Evolutionary conservation across 53 echinoderm and acorn worm genomes (phyloP).

Genomic region (Antedon mediterranea): DNA sequence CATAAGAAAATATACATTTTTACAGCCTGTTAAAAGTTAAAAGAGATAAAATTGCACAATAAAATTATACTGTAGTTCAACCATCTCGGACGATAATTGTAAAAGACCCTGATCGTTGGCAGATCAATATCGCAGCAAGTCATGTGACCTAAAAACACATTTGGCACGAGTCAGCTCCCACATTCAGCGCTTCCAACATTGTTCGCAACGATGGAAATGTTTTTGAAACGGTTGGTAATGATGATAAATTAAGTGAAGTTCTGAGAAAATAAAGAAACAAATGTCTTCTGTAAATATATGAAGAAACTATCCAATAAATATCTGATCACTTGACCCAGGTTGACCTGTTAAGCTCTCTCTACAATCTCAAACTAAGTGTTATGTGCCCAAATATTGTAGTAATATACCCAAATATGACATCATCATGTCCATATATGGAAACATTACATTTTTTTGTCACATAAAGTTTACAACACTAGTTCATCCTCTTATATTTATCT

Average conservation of each 20-base stretch:
- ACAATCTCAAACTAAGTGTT: too few relatives aligned
- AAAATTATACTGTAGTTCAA: neutral
- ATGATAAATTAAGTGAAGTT: slow-evolving; percentile 29
- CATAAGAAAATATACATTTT: neutral
- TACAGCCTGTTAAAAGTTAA: neutral
- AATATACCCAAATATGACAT: too few relatives aligned
- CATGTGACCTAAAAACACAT: neutral
- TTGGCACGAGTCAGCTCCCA: slow-evolving; percentile 37
- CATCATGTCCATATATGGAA: too few relatives aligned
- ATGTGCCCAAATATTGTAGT: too few relatives aligned
- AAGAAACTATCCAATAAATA: too few relatives aligned
- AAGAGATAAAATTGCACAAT: neutral
- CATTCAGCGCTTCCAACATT: slow-evolving; percentile 70
- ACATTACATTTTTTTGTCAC: too few relatives aligned
- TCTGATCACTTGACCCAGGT: too few relatives aligned
- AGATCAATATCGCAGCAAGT: too few relatives aligned
- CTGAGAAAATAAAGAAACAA: slow-evolving; percentile 10
- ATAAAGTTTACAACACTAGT: too few relatives aligned
- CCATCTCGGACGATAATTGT: neutral
- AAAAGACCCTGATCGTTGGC: too few relatives aligned
- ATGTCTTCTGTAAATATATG: neutral
- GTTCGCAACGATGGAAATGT: slow-evolving; percentile 61
- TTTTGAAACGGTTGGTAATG: slow-evolving; percentile 52
- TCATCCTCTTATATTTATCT: too few relatives aligned
- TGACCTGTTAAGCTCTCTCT: too few relatives aligned